Conservation (phyloP, 2,797 vertebrate genomes). For the Gadopsis bispinosus region DNA sequence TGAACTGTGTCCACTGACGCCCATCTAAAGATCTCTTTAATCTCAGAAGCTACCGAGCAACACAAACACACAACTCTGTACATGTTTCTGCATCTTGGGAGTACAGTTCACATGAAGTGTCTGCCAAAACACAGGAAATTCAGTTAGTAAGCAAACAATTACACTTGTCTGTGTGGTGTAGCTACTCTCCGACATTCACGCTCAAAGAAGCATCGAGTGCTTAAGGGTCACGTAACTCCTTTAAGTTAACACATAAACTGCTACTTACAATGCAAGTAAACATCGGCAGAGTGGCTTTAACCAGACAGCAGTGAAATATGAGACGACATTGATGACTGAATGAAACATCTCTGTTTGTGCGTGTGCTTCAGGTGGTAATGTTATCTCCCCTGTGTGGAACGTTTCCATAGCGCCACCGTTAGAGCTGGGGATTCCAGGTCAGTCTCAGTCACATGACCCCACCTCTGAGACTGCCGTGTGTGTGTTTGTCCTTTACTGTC, state of each 20-base stretch:
- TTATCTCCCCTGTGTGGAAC: conserved; percentile 63
- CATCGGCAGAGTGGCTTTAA: not conserved
- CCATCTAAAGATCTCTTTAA: not conserved
- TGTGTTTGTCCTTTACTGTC: not conserved
- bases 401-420: conserved; percentile 58
- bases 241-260: not conserved
- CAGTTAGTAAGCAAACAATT: not conserved
- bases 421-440: conserved; percentile 55
- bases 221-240: not conserved
- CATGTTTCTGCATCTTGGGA: not conserved
- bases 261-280: not conserved
- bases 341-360: conserved; percentile 3
- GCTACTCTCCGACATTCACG: not conserved
- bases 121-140: not conserved
- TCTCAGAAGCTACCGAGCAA: not conserved
- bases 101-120: not conserved
- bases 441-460: conserved; percentile 55
- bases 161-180: not conserved
- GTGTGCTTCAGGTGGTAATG: conserved; percentile 48
- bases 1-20: not conserved
- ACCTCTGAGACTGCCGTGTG: conserved; percentile 43
- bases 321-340: not conserved
- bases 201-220: not conserved
- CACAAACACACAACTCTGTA: not conserved
- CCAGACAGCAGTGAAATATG: conserved; percentile 10